phyloP scores from a whole-genome alignment of 2,888 invertebrate genomes.

The Mycalesis mineus region DNA sequence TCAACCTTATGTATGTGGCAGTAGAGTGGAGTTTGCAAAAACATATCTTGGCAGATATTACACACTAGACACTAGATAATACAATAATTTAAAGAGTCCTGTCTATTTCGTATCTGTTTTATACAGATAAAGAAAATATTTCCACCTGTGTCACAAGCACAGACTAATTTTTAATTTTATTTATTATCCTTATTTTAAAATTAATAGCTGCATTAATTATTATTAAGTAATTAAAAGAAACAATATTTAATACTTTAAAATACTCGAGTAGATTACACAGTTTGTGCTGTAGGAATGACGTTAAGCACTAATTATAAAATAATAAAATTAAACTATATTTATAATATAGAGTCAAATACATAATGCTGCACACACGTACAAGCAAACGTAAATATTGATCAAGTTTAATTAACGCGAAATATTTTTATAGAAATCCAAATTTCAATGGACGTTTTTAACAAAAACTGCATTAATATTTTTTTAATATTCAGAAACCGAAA shows the following conservation, averaged over 20 bases:
- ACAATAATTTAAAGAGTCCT: constrained; percentile 34
- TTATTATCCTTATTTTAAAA: constrained; percentile 21
- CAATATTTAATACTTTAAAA: constrained; percentile 58
- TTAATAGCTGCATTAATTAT: constrained; percentile 43
- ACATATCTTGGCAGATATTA: constrained; percentile 36
- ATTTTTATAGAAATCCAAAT: not conserved
- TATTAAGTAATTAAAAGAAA: constrained; percentile 39
- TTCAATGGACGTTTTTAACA: no score
- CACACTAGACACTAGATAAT: constrained; percentile 21
- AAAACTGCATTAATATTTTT: no score
- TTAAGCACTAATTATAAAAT: constrained; percentile 5
- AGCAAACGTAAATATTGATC: constrained; percentile 8
- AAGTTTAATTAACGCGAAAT: not conserved
- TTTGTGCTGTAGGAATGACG: constrained; percentile 39
- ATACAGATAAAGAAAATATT: constrained; percentile 11
- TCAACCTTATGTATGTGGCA: constrained; percentile 44
- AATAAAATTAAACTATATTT: constrained; percentile 14
- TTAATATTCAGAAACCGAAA: no score
- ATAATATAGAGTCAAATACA: constrained; percentile 4
- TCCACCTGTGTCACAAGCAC: not conserved
- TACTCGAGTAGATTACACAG: constrained; percentile 44
- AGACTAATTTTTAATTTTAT: constrained; percentile 2
- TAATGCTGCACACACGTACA: not conserved
- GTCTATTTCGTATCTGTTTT: constrained; percentile 27
- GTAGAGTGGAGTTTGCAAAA: constrained; percentile 36